Conservation (phyloP, 1,140 invertebrate species). For the Phymastichus coffea region DNA sequence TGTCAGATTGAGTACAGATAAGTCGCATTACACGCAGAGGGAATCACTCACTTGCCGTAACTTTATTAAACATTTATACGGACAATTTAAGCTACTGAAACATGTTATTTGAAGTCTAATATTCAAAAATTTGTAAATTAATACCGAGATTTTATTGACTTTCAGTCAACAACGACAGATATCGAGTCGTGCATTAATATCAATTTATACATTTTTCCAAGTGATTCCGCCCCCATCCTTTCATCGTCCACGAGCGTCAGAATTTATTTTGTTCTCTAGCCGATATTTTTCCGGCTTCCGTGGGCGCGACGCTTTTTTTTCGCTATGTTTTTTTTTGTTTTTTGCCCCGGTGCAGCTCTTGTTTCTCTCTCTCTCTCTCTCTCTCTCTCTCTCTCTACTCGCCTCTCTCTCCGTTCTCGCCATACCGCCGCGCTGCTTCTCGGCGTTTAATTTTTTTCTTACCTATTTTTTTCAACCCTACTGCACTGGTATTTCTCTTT, state of each 20-base stretch:
- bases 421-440: not conserved
- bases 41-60: no score
- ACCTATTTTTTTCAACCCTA: no score
- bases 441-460: not conserved
- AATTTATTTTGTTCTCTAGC: conserved; percentile 15
- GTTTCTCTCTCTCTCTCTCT: not conserved
- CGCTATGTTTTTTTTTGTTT: conserved; percentile 3
- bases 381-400: not conserved
- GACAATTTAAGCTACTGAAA: no score
- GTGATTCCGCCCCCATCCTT: not conserved
- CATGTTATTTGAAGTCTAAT: no score
- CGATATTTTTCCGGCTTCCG: conserved; percentile 18
- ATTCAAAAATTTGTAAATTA: no score
- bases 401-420: not conserved
- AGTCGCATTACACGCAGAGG: no score
- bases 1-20: no score
- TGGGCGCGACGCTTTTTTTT: not conserved
- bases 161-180: no score
- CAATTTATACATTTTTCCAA: conserved; percentile 20
- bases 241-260: not conserved
- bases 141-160: no score
- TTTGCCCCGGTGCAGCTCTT: not conserved
- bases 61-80: no score
- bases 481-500: no score
- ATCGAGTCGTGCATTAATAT: conserved; percentile 9